phyloP scores from a whole-genome alignment of 2,113 vertebrate species.

The Peromyscus californicus region DNA sequence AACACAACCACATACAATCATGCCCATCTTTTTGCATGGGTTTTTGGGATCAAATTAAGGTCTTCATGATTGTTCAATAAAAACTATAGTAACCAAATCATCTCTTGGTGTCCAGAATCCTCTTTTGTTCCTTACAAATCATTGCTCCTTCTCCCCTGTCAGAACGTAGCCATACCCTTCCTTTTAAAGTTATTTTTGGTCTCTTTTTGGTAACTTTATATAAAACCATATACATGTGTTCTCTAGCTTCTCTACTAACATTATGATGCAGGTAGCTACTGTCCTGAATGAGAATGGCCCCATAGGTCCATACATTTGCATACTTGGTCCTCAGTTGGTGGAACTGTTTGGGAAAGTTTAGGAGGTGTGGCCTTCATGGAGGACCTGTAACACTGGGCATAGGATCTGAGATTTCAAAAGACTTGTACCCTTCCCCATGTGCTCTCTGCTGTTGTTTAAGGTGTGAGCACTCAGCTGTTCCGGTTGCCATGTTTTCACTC shows the following conservation, averaged over 20 bases:
- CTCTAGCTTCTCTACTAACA: neutral
- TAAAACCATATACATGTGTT: too few species aligned
- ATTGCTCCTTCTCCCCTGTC: neutral
- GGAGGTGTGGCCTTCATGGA: too few species aligned
- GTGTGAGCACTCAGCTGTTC: neutral
- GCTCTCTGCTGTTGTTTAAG: neutral
- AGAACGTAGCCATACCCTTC: neutral
- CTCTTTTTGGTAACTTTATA: neutral
- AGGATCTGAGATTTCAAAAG: neutral
- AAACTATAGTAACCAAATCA: neutral
- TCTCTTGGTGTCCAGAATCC: neutral
- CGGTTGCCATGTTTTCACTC: neutral
- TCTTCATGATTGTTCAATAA: neutral
- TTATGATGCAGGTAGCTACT: neutral
- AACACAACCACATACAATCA: neutral
- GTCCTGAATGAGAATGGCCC: neutral
- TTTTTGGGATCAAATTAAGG: neutral
- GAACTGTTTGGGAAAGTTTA: neutral
- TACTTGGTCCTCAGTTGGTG: neutral
- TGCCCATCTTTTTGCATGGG: neutral
- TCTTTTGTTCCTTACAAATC: neutral
- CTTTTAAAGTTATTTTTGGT: too few species aligned
- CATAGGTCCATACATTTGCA: neutral
- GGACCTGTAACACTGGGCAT: neutral
- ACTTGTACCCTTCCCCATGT: fast-evolving